Conservation (phyloP, 2,888 invertebrate species). For the Oscheius sp. region DNA sequence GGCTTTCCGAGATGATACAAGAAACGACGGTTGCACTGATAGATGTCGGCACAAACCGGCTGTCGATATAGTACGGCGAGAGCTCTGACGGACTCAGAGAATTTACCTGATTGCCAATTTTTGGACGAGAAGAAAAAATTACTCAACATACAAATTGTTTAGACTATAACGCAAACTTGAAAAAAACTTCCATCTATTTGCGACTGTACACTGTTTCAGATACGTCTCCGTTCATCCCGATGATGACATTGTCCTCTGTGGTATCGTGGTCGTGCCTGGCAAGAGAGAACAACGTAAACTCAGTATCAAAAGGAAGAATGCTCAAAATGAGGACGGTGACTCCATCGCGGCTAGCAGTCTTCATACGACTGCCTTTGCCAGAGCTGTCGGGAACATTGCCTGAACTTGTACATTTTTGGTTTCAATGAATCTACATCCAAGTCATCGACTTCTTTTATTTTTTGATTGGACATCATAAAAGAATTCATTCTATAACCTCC, state of each 20-base stretch:
- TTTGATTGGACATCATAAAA: no score
- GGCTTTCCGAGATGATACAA: no score
- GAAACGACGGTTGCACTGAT: no score
- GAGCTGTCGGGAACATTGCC: slow-evolving; percentile 36
- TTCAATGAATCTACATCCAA: background rate
- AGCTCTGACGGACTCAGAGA: no score
- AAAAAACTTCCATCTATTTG: background rate
- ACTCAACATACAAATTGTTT: no score
- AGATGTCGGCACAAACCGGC: no score
- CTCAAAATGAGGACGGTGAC: slow-evolving; percentile 34
- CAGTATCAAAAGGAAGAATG: slow-evolving; percentile 46
- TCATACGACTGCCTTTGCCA: slow-evolving; percentile 34
- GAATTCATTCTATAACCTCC: no score
- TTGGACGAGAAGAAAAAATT: no score
- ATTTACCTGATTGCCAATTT: no score
- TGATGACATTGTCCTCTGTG: slow-evolving; percentile 54
- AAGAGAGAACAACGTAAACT: slow-evolving; percentile 35
- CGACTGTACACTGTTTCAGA: slow-evolving; percentile 30
- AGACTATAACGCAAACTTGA: background rate
- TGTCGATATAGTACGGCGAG: no score
- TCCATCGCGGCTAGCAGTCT: slow-evolving; percentile 39
- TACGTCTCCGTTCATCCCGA: slow-evolving; percentile 54
- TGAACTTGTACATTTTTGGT: slow-evolving; percentile 1
- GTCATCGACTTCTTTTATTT: no score
- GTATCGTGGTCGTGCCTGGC: slow-evolving; percentile 55